Percentiles rank a stretch among this genome's conserved stretches.
Conservation (phyloP, 1,140 invertebrate genomes). For the Druon quercuslanigerum region DNA sequence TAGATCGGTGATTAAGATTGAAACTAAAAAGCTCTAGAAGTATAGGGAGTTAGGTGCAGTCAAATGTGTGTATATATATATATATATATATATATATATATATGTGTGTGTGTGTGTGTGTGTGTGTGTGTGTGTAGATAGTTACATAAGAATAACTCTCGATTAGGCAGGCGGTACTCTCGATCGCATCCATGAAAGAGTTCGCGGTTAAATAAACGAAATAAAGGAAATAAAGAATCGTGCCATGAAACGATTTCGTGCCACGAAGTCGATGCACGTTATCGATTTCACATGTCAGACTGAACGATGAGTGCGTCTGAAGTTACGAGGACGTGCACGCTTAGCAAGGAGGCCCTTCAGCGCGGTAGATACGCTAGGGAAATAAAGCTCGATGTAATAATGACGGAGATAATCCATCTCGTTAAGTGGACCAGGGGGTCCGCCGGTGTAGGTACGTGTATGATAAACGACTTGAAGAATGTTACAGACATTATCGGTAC, state of each 20-base stretch:
- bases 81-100: neutral
- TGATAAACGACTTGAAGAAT: slow-evolving; percentile 52
- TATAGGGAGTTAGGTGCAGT: neutral
- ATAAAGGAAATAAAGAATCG: slow-evolving; percentile 16
- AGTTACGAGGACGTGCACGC: slow-evolving; percentile 18
- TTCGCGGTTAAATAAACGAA: slow-evolving; percentile 13
- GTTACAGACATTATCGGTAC: slow-evolving; percentile 51
- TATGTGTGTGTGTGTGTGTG: too few species aligned
- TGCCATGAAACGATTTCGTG: neutral
- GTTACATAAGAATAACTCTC: slow-evolving; percentile 24
- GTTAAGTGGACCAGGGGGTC: slow-evolving; percentile 31
- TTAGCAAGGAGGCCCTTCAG: slow-evolving; percentile 14
- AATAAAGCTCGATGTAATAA: slow-evolving; percentile 23
- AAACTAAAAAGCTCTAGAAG: neutral
- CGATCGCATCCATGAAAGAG: neutral
- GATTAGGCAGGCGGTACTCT: slow-evolving; percentile 13
- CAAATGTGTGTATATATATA: neutral
- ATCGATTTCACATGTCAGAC: slow-evolving; percentile 26
- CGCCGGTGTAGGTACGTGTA: slow-evolving; percentile 13
- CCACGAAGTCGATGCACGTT: slow-evolving; percentile 30
- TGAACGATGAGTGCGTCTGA: slow-evolving; percentile 24
- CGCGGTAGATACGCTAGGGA: slow-evolving; percentile 18
- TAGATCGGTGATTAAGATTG: slow-evolving; percentile 24
- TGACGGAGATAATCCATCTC: slow-evolving; percentile 49
- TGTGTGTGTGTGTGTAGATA: too few species aligned